Conservation (phyloP, 2,888 invertebrate species). For the Apantesis nais region DNA sequence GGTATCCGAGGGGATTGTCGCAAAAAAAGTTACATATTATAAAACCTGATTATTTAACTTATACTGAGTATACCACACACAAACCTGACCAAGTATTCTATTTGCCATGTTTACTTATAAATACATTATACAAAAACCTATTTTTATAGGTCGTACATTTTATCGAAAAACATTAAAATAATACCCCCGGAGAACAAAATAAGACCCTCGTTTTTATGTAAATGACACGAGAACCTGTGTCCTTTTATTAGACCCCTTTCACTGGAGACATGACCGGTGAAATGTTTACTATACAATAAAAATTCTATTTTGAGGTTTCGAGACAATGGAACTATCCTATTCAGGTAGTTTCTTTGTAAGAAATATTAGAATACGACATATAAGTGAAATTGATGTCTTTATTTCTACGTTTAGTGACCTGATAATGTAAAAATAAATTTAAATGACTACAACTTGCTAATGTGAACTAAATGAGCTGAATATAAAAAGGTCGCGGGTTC, state of each 20-base stretch:
- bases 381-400: background rate
- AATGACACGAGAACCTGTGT: slow-evolving; percentile 19
- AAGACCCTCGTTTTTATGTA: slow-evolving; percentile 20
- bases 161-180: slow-evolving; percentile 21
- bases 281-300: slow-evolving; percentile 23
- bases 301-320: slow-evolving; percentile 10
- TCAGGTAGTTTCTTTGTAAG: background rate
- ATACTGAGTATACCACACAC: background rate
- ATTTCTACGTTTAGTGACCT: background rate
- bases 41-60: background rate
- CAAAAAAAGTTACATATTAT: no score
- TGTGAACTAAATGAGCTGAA: no score
- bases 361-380: background rate
- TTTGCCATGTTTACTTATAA: background rate
- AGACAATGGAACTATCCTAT: slow-evolving; percentile 11
- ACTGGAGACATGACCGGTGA: slow-evolving; percentile 16
- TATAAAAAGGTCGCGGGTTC: no score
- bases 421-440: no score
- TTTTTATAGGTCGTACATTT: background rate
- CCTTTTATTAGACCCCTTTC: slow-evolving; percentile 15
- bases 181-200: slow-evolving; percentile 18
- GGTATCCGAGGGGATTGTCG: no score
- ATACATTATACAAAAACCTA: background rate
- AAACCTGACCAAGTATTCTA: background rate
- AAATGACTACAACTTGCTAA: no score